phyloP scores from a whole-genome alignment of 2,797 vertebrate genomes.

The Triplophysa bombifrons region DNA sequence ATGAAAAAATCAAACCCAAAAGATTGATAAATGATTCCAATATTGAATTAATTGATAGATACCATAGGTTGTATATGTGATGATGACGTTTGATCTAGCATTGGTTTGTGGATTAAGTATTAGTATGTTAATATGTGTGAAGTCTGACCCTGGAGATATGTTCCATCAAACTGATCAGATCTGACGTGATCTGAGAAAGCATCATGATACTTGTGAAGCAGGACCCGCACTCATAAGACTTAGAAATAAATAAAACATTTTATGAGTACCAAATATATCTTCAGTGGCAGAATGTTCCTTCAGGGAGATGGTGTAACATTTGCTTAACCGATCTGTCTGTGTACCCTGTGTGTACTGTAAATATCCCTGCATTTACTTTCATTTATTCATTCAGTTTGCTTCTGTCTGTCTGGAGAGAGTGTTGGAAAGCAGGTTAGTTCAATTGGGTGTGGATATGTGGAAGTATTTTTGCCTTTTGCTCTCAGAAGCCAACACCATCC shows the following conservation, averaged over 20 bases:
- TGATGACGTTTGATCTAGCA: too few relatives aligned
- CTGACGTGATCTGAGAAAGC: constrained; percentile 7
- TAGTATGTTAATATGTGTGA: neutral
- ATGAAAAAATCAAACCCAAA: too few relatives aligned
- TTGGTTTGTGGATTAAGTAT: neutral
- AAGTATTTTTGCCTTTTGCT: constrained; percentile 31
- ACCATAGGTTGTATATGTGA: too few relatives aligned
- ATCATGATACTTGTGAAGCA: constrained; percentile 6
- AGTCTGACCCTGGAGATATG: neutral
- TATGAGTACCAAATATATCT: constrained; percentile 2
- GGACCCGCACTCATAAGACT: constrained; percentile 8
- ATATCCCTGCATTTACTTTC: constrained; percentile 12
- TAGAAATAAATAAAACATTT: constrained; percentile 23
- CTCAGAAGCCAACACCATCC: constrained; percentile 6
- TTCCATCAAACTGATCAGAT: constrained; percentile 24
- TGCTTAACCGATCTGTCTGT: neutral
- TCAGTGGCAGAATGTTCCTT: neutral
- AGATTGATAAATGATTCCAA: too few relatives aligned
- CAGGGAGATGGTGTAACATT: constrained; percentile 15
- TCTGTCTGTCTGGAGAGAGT: constrained; percentile 7
- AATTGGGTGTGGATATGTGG: neutral
- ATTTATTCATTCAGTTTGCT: neutral
- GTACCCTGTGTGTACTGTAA: constrained; percentile 6
- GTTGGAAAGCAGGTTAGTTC: neutral
- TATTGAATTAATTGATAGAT: too few relatives aligned